These are phyloP conservation scores for Leucophenga varia DNA, from an alignment of 1,140 invertebrate species.

Conservation along the genomic window DNA sequence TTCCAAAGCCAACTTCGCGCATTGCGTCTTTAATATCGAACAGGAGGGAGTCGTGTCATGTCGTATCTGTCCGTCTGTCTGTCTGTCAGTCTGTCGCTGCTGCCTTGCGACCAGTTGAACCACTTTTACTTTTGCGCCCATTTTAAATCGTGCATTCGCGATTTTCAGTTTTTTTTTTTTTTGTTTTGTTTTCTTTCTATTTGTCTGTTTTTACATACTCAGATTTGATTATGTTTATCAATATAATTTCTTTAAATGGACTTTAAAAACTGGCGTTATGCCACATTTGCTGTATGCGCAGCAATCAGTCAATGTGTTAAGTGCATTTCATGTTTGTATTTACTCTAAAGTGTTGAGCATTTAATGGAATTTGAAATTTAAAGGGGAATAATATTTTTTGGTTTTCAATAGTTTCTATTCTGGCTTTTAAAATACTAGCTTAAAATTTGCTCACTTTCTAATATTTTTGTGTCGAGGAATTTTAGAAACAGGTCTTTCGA, in stretches of 20 bases:
- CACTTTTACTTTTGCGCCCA: slow-evolving; percentile 7
- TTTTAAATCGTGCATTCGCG: neutral
- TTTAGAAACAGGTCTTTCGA: no score
- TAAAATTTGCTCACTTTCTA: slow-evolving; percentile 6
- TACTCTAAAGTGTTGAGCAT: no score
- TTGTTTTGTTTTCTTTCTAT: slow-evolving; percentile 8
- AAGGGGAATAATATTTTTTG: slow-evolving; percentile 6
- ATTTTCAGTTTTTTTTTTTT: slow-evolving; percentile 6
- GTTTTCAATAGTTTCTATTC: neutral
- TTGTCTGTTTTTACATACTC: no score
- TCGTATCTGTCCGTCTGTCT: slow-evolving; percentile 6
- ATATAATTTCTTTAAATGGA: no score
- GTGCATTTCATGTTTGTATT: neutral
- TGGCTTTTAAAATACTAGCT: slow-evolving; percentile 4
- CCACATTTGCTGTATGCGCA: slow-evolving; percentile 1
- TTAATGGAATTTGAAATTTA: slow-evolving; percentile 5
- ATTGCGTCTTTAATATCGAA: no score
- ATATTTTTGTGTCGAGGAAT: neutral
- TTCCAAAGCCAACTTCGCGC: no score
- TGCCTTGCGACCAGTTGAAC: slow-evolving; percentile 8
- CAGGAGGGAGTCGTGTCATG: slow-evolving; percentile 1
- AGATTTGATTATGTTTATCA: no score
- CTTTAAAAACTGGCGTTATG: no score
- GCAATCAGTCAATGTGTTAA: slow-evolving; percentile 9
- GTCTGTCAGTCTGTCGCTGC: neutral